Evolutionary conservation across 2,797 vertebrate species (phyloP).

Genomic region (Falco novaeseelandiae): DNA sequence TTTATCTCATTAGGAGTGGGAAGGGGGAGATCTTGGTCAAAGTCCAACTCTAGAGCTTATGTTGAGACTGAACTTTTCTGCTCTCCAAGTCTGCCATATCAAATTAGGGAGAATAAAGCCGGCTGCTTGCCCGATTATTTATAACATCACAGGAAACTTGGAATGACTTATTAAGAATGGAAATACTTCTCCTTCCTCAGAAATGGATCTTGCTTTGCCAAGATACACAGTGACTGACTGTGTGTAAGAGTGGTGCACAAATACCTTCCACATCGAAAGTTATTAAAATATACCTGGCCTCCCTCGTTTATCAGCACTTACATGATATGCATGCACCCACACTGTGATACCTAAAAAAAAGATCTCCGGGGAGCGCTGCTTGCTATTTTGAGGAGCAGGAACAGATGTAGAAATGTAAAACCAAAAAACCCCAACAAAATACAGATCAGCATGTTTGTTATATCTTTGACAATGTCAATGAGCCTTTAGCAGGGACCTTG

Average conservation of each 20-base stretch:
- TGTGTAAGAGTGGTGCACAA: slow-evolving; percentile 61
- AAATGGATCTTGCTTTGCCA: slow-evolving; percentile 74
- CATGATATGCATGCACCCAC: neutral
- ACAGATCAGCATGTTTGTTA: neutral
- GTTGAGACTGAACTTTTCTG: slow-evolving; percentile 70
- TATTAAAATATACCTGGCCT: slow-evolving; percentile 77
- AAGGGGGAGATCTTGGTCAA: slow-evolving; percentile 54
- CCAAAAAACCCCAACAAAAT: neutral
- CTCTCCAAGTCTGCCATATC: slow-evolving; percentile 75
- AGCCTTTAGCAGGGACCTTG: neutral
- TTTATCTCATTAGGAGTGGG: slow-evolving; percentile 69
- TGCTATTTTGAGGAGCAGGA: neutral
- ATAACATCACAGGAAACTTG: slow-evolving; percentile 81
- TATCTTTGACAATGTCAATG: neutral
- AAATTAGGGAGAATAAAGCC: slow-evolving; percentile 79
- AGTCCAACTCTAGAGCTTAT: slow-evolving; percentile 69
- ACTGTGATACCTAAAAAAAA: neutral
- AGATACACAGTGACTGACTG: slow-evolving; percentile 75
- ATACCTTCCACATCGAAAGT: slow-evolving; percentile 64
- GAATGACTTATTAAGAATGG: slow-evolving; percentile 80
- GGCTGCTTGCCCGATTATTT: slow-evolving; percentile 77
- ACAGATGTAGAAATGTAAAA: neutral
- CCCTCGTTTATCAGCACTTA: slow-evolving; percentile 45
- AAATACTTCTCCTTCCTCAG: slow-evolving; percentile 77
- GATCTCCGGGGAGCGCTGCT: neutral